Base-by-base conservation (phyloP, 1,140 invertebrate species). In the Eurosta solidaginis region DNA sequence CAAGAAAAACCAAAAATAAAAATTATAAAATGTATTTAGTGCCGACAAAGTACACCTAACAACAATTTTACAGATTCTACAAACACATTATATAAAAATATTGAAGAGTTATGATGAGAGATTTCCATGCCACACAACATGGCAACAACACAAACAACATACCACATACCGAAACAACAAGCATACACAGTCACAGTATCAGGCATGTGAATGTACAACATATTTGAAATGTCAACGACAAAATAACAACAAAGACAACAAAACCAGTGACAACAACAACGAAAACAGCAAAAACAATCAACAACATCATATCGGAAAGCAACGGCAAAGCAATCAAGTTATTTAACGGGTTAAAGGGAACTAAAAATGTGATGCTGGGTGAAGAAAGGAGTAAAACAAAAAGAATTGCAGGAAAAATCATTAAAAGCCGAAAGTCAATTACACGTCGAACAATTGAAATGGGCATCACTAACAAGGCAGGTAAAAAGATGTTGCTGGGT, bases 381-480 rank as follows among this genome's bases (percentile, higher is more conserved):
- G n/a, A n/a, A 47, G n/a, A 47, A n/a, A n/a, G n/a, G n/a, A 68
- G 59, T 22, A 42, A 68, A 68, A 25, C 50, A 33, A 68, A 27
- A 68, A 68, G 59, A 68, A 68, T 68, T 68, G 59, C 33, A 33
- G 59, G 59, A 68, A 68, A 68, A 68, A 68, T n/a, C 59, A 68
- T 20, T 68, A 68, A 68, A 68, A 68, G 59, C 59, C 59, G 59
- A 68, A 68, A 68, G 59, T 68, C 59, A 68, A 68, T 68, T 68
- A 68, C 59, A 68, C 59, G 59, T 42, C 59, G 59, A 68, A 68
- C 59, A 68, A 68, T 68, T 68, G 59, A 36, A 68, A 68, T 68
- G 59, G 59, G 33, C 14, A 68, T n/a, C n/a, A 68, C 59, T 68
- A 68, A 68, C 59, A 68, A 40, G 33, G 33, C 33, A 68, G 22